Conservation (phyloP, 2,797 vertebrate species). For the Epinephelus awoara region DNA sequence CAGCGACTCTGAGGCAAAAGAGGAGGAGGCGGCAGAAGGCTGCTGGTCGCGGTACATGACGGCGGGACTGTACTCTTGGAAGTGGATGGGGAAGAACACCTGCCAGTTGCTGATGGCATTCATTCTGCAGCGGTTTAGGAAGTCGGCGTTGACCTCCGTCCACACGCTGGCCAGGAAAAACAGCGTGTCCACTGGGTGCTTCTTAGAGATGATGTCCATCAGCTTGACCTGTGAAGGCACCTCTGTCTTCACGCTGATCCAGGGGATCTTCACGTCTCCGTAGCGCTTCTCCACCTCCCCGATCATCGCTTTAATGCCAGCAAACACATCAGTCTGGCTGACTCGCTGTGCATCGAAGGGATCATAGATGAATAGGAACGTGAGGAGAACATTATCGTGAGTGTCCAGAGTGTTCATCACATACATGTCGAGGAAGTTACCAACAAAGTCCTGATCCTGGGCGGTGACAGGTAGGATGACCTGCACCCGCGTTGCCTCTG, state of each 20-base stretch:
- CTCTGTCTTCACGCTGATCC: constrained; percentile 96
- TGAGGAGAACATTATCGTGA: constrained; percentile 93
- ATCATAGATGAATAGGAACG: constrained; percentile 94
- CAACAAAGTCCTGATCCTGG: constrained; percentile 88
- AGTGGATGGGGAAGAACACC: constrained; percentile 97
- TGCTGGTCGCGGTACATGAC: constrained; percentile 89
- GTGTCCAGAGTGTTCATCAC: constrained; percentile 93
- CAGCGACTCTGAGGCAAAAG: constrained; percentile 86
- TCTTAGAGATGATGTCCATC: constrained; percentile 98
- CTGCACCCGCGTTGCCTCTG: constrained; percentile 95
- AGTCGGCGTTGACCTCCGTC: constrained; percentile 94
- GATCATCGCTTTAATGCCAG: constrained; percentile 92
- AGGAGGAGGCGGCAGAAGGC: constrained; percentile 86
- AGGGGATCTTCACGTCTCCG: constrained; percentile 92
- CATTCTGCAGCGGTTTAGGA: constrained; percentile 97
- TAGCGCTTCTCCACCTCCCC: constrained; percentile 94
- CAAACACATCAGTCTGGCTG: constrained; percentile 92
- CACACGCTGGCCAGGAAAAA: constrained; percentile 94
- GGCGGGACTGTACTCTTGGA: constrained; percentile 95
- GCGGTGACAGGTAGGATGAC: constrained; percentile 93
- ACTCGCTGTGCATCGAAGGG: constrained; percentile 92
- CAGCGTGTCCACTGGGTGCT: constrained; percentile 96
- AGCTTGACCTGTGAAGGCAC: constrained; percentile 96
- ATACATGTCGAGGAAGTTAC: constrained; percentile 94
- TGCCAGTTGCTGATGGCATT: constrained; percentile 98